phyloP scores from a whole-genome alignment of 2,888 invertebrate genomes.

The Watsonalla binaria region DNA sequence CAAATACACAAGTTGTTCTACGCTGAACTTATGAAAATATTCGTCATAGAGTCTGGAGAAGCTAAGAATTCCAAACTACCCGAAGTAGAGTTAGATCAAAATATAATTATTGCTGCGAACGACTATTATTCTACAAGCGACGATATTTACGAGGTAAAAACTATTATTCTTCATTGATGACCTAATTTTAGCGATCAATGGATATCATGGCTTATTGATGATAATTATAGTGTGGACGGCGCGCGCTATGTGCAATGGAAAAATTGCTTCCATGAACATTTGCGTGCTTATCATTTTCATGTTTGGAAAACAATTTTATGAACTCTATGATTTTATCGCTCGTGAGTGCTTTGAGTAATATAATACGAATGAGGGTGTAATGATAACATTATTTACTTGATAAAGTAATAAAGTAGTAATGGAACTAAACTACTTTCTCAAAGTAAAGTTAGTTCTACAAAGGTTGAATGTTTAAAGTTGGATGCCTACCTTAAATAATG shows the following conservation, averaged over 20 bases:
- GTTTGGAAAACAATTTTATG: background rate
- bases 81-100: slow-evolving; percentile 59
- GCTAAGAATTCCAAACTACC: slow-evolving; percentile 37
- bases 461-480: too few relatives aligned
- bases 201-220: background rate
- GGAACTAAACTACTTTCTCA: too few relatives aligned
- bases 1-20: slow-evolving; percentile 53
- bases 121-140: slow-evolving; percentile 73
- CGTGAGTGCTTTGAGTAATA: too few relatives aligned
- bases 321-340: background rate
- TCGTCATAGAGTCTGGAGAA: slow-evolving; percentile 54
- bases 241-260: background rate
- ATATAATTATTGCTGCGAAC: slow-evolving; percentile 60
- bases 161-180: background rate
- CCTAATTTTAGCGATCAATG: background rate
- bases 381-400: too few relatives aligned
- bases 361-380: too few relatives aligned
- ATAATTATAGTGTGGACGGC: too few relatives aligned
- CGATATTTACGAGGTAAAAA: slow-evolving; percentile 75
- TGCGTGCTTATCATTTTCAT: background rate
- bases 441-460: too few relatives aligned
- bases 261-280: background rate
- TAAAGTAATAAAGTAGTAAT: too few relatives aligned
- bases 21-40: slow-evolving; percentile 61
- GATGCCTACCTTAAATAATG: too few relatives aligned